phyloP scores from a whole-genome alignment of 2,888 invertebrate species.

The Cataglyphis rosenhaueri region DNA sequence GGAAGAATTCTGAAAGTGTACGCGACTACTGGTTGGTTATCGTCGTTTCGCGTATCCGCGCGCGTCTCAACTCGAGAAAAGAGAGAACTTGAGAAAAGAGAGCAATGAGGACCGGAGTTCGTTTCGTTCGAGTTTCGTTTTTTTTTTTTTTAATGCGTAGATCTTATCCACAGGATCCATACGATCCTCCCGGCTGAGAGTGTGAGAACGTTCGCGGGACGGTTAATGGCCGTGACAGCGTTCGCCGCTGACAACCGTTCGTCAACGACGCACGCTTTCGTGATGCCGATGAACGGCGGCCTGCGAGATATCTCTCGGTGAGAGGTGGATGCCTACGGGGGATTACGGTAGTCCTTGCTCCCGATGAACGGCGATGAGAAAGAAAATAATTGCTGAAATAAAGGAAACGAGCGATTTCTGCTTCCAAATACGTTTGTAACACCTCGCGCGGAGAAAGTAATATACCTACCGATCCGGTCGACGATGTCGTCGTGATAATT shows the following conservation, averaged over 20 bases:
- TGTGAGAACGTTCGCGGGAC: slow-evolving; percentile 80
- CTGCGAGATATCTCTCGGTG: slow-evolving; percentile 15
- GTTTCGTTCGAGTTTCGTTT: background rate
- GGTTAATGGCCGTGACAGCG: slow-evolving; percentile 20
- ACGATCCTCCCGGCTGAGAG: slow-evolving; percentile 75
- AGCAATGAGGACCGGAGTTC: slow-evolving; percentile 78
- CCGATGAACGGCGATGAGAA: slow-evolving; percentile 33
- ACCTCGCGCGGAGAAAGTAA: slow-evolving; percentile 32
- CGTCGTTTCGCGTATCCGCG: slow-evolving; percentile 59
- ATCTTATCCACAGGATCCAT: slow-evolving; percentile 78
- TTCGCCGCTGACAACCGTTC: slow-evolving; percentile 44
- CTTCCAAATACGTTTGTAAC: slow-evolving; percentile 20
- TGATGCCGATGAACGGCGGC: slow-evolving; percentile 15
- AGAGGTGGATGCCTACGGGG: slow-evolving; percentile 11
- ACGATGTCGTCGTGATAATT: slow-evolving; percentile 20
- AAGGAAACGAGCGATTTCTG: slow-evolving; percentile 1
- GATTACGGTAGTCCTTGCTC: slow-evolving; percentile 24
- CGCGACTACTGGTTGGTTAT: slow-evolving; percentile 21
- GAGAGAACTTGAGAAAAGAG: slow-evolving; percentile 66
- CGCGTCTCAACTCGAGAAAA: slow-evolving; percentile 74
- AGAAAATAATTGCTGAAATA: slow-evolving; percentile 27
- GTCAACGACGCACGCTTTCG: slow-evolving; percentile 39
- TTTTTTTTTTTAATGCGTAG: slow-evolving; percentile 69
- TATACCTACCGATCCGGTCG: slow-evolving; percentile 6
- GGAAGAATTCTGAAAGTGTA: slow-evolving; percentile 60